Evolutionary conservation across 2,113 vertebrate genomes (phyloP).

Genomic region (Ctenodactylus gundi): DNA sequence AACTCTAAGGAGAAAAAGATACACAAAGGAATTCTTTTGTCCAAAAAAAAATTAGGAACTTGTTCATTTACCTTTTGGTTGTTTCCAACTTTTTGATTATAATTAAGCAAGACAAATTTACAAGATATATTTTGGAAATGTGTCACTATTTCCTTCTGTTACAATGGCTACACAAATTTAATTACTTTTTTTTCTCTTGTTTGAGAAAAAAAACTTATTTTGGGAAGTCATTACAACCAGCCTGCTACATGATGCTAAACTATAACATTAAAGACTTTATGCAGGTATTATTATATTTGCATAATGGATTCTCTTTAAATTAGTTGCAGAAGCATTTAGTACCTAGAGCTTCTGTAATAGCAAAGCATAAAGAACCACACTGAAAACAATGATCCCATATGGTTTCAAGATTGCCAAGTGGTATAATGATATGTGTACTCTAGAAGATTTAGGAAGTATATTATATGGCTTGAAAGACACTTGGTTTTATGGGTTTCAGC

Average conservation of each 20-base stretch:
- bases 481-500: conserved; percentile 56
- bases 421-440: conserved; percentile 40
- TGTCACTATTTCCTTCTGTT: neutral
- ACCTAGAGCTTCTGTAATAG: conserved; percentile 46
- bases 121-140: neutral
- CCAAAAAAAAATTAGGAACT: neutral
- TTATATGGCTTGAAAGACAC: conserved; percentile 54
- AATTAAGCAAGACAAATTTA: conserved; percentile 36
- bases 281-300: conserved; percentile 65
- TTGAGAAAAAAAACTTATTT: conserved; percentile 37
- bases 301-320: conserved; percentile 64
- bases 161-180: neutral
- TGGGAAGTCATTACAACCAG: conserved; percentile 20
- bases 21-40: neutral
- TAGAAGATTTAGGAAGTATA: conserved; percentile 54
- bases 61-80: neutral
- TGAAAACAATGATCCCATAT: conserved; percentile 66
- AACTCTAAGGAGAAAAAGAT: neutral
- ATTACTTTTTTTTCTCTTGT: conserved; percentile 18
- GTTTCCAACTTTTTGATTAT: conserved; percentile 2
- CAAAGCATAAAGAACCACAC: conserved; percentile 40
- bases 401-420: conserved; percentile 58
- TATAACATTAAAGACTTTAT: conserved; percentile 60
- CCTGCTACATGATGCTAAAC: conserved; percentile 34
- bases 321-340: conserved; percentile 66